These are phyloP conservation scores for Spea bombifrons DNA, from an alignment of 2,113 vertebrate species.

Conservation along the genomic window DNA sequence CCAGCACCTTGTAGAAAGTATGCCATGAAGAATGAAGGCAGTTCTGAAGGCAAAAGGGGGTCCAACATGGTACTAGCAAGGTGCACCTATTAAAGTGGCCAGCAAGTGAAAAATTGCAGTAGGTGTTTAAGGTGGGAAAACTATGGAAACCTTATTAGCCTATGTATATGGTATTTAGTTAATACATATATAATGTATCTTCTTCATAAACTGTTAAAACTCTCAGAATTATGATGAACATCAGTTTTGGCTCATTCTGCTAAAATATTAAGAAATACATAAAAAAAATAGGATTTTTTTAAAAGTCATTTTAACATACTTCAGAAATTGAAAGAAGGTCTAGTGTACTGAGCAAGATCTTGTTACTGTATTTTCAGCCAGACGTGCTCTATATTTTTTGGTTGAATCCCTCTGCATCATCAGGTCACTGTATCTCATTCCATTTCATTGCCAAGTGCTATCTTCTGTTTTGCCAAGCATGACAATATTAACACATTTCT, in stretches of 20 bases:
- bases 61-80: no score
- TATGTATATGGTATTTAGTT: no score
- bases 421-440: slow-evolving; percentile 43
- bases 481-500: slow-evolving; percentile 46
- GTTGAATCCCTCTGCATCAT: slow-evolving; percentile 34
- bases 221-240: no score
- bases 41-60: no score
- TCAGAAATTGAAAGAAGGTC: background rate
- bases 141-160: no score
- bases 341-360: background rate
- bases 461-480: slow-evolving; percentile 43
- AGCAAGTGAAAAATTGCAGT: no score
- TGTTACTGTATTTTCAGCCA: slow-evolving; percentile 25
- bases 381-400: slow-evolving; percentile 28
- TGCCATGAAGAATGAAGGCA: no score
- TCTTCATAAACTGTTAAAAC: no score
- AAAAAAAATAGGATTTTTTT: background rate
- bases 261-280: background rate
- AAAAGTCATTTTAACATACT: background rate
- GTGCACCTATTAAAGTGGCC: no score
- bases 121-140: no score
- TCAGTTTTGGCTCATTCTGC: background rate
- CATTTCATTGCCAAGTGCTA: slow-evolving; percentile 35
- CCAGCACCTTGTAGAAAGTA: no score
- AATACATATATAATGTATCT: no score